Conservation (phyloP, 2,797 vertebrate genomes). For the Epinephelus malabaricus region DNA sequence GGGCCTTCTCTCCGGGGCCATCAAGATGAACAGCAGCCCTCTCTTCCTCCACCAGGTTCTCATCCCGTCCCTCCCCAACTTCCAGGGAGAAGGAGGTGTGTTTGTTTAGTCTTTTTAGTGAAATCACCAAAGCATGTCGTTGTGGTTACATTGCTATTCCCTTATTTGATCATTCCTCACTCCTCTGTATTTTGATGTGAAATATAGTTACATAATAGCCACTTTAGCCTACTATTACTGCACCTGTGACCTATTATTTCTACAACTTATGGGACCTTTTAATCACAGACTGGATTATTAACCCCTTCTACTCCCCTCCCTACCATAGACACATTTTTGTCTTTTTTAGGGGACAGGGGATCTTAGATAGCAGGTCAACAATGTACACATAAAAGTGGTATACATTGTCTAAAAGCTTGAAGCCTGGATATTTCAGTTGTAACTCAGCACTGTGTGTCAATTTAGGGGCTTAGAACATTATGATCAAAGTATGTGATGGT, state of each 20-base stretch:
- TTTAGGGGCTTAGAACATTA: too few species aligned
- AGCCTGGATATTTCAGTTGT: too few species aligned
- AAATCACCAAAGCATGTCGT: not conserved
- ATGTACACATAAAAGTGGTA: too few species aligned
- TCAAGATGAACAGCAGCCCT: constrained; percentile 95
- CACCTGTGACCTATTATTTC: not conserved
- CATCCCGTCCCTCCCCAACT: constrained; percentile 90
- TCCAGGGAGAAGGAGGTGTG: constrained; percentile 87
- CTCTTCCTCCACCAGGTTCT: constrained; percentile 94
- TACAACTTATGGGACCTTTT: too few species aligned
- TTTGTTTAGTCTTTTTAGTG: not conserved
- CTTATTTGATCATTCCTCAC: not conserved
- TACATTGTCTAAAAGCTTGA: too few species aligned
- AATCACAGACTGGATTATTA: not conserved
- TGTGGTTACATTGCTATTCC: not conserved
- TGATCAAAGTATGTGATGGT: too few species aligned
- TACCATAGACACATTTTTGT: too few species aligned
- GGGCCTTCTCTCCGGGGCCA: constrained; percentile 91
- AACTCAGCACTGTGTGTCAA: too few species aligned
- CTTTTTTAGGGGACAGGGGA: too few species aligned
- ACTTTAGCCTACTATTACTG: not conserved
- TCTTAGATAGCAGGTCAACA: too few species aligned
- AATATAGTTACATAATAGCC: not conserved
- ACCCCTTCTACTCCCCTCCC: too few species aligned
- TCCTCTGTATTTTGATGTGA: not conserved